Evolutionary conservation across 2,113 vertebrate genomes (phyloP).

Genomic region (Mesoclemmys tuberculata): DNA sequence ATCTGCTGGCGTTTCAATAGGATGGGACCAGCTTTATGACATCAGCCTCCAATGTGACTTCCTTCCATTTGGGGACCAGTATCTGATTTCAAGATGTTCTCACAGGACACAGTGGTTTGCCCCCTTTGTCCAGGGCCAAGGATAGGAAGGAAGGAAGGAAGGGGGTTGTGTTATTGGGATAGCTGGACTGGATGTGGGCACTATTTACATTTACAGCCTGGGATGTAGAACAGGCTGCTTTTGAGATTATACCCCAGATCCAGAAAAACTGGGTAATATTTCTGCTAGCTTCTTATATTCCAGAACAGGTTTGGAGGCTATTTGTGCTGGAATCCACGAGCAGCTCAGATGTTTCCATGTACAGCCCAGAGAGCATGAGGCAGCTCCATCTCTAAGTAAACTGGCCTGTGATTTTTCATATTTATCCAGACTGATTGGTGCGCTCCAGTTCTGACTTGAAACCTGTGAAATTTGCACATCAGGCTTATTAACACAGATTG

Average conservation of each 20-base stretch:
- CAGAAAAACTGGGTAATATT: not conserved
- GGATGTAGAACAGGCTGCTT: not conserved
- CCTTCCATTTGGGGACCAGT: constrained; percentile 75
- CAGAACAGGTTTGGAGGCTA: accelerated
- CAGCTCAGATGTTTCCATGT: accelerated
- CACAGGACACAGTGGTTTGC: constrained; percentile 40
- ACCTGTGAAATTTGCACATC: not conserved
- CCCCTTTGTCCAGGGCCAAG: constrained; percentile 53
- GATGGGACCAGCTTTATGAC: constrained; percentile 73
- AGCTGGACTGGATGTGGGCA: not conserved
- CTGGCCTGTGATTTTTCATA: not conserved
- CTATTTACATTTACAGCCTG: not conserved
- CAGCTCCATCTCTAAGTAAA: not conserved
- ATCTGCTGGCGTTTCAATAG: constrained; percentile 79
- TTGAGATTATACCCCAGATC: not conserved
- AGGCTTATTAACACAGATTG: constrained; percentile 32
- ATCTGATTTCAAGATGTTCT: constrained; percentile 78
- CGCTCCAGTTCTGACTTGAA: not conserved
- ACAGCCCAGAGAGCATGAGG: not conserved
- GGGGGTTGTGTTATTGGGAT: constrained; percentile 31
- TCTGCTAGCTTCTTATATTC: not conserved
- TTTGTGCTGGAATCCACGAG: accelerated
- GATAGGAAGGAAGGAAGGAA: constrained; percentile 72
- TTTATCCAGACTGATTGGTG: not conserved
- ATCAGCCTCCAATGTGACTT: constrained; percentile 75